Conservation (phyloP, 2,113 vertebrate species). For the Hippocampus abdominalis region DNA sequence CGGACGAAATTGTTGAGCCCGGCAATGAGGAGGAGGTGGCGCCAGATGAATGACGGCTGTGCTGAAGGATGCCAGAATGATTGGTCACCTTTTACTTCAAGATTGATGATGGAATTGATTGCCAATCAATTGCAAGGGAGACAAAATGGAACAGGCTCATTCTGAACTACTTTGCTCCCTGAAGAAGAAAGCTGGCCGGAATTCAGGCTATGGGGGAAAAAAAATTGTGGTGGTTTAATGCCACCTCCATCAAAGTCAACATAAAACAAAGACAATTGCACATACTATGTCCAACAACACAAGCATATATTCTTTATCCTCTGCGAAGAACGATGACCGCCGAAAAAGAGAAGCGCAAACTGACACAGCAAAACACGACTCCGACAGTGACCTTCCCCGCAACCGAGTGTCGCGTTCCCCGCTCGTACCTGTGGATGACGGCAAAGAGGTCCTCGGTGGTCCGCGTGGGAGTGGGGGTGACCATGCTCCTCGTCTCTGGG, state of each 20-base stretch:
- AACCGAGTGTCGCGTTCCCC: background rate
- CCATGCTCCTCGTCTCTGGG: constrained; percentile 63
- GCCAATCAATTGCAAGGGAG: background rate
- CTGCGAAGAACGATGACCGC: too few species aligned
- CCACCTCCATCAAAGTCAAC: too few species aligned
- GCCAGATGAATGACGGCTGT: background rate
- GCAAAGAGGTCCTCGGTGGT: constrained; percentile 98
- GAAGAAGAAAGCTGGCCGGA: too few species aligned
- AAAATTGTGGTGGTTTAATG: too few species aligned
- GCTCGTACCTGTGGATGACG: constrained; percentile 90
- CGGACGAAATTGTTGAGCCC: too few species aligned
- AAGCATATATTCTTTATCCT: too few species aligned
- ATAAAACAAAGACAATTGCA: too few species aligned
- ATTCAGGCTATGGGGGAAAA: too few species aligned
- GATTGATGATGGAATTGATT: background rate
- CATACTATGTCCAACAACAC: too few species aligned
- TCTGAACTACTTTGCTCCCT: too few species aligned
- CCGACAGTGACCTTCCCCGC: background rate
- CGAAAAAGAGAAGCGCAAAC: background rate
- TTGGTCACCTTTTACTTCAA: background rate
- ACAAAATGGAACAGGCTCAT: background rate
- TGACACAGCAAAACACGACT: too few species aligned
- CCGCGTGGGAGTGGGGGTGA: constrained; percentile 83
- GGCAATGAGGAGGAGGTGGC: constrained; percentile 20
- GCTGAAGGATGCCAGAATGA: background rate